Evolutionary conservation across 1,140 invertebrate species (phyloP).

Genomic region (Heliconius nattereri): DNA sequence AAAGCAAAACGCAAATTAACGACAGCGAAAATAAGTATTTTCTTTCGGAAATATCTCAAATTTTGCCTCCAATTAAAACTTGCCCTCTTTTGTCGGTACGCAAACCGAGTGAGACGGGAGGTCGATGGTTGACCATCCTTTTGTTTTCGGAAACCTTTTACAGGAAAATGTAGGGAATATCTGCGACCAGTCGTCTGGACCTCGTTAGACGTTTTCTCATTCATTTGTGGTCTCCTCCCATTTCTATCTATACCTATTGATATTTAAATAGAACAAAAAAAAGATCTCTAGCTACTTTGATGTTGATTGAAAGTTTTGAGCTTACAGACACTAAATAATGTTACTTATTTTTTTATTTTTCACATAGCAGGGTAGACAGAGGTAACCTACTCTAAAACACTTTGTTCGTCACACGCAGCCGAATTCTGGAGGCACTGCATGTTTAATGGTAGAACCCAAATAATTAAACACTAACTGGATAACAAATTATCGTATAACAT

Average conservation of each 20-base stretch:
- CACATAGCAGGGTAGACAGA: too few species aligned
- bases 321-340: too few species aligned
- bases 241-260: neutral
- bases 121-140: conserved; percentile 43
- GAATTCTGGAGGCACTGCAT: too few species aligned
- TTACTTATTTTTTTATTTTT: too few species aligned
- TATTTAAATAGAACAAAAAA: neutral
- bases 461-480: neutral
- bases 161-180: conserved; percentile 20
- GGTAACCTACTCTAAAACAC: too few species aligned
- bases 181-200: conserved; percentile 13
- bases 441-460: too few species aligned
- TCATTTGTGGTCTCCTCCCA: neutral
- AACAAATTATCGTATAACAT: conserved; percentile 7
- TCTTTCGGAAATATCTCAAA: conserved; percentile 49
- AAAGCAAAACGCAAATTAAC: conserved; percentile 45
- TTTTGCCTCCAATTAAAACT: conserved; percentile 64
- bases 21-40: conserved; percentile 44
- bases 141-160: conserved; percentile 40
- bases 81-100: conserved; percentile 49
- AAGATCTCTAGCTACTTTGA: too few species aligned
- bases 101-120: conserved; percentile 49
- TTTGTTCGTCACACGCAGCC: too few species aligned
- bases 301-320: too few species aligned
- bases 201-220: conserved; percentile 28